Evolutionary conservation across 2,797 vertebrate genomes (phyloP), one percentile per base, ranked within the genome.

Genomic region (Bovichtus variegatus): DNA sequence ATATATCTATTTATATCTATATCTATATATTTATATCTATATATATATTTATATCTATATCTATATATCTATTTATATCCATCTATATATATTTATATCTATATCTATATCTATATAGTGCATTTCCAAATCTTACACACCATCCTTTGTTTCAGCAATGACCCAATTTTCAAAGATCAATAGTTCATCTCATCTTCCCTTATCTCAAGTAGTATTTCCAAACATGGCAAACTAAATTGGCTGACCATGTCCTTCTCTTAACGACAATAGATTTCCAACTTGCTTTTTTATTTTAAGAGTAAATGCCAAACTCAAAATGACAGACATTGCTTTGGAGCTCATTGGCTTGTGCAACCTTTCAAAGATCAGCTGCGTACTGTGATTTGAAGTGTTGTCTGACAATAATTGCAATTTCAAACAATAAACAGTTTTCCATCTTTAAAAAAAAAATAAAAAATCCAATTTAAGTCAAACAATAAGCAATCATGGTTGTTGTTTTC

Each of bases 121-220:
- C 34, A 7, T 9, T 34, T 31, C 15, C 6, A 40, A 16, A 25
- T 63, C 15, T 0, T 27, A 59, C 16, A 9, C 6, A 0, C 25
- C 47, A 41, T 43, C 63, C 7, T 65, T 62, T 44, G 8, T 55
- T 65, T 57, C 31, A 46, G 43, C 73, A 44, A 27, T 29, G 36
- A 64, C 55, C 49, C 8, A 46, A 25, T 64, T 43, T 34, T 12
- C 23, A 11, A 29, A 8, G 63, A 87, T 80, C 81, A 75, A 81
- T 66, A 72, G 41, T 67, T 61, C 64, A 68, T 78, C 50, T 76
- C 10, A 61, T 61, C 55, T 72, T 55, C 9, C 23, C 40, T 67
- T 21, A 67, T 76, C 60, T 64, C 29, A 64, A 68, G 44, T 23
- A 59, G 34, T 36, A 34, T 68, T 74, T 62, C 51, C 70, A 80